Percentiles rank a stretch among this genome's conserved stretches.
phyloP scores from a whole-genome alignment of 2,113 vertebrate genomes.

The Egretta garzetta region DNA sequence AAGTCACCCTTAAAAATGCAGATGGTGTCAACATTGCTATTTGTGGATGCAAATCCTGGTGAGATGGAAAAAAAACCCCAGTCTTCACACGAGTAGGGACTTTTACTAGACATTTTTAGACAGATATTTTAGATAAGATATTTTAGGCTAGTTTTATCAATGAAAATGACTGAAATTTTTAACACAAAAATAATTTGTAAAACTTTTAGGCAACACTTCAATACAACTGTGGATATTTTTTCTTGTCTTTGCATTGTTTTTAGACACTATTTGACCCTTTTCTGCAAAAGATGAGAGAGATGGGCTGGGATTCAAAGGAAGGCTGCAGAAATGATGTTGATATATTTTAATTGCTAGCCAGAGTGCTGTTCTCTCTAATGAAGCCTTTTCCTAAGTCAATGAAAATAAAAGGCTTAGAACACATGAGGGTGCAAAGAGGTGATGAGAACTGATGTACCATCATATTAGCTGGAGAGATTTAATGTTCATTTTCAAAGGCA shows the following conservation, averaged over 20 bases:
- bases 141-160: background rate
- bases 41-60: background rate
- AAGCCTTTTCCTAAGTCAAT: background rate
- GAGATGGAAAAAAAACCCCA: rapidly evolving
- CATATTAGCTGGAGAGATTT: background rate
- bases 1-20: background rate
- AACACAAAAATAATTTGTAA: background rate
- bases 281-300: background rate
- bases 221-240: background rate
- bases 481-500: slow-evolving; percentile 1
- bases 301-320: background rate
- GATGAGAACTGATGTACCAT: background rate
- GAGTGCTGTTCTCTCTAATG: background rate
- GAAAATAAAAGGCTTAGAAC: slow-evolving; percentile 37
- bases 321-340: background rate
- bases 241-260: background rate
- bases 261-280: background rate
- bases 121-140: background rate
- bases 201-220: background rate
- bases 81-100: background rate
- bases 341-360: slow-evolving; percentile 22
- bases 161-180: background rate
- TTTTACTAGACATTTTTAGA: background rate
- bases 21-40: background rate
- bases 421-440: background rate